Conservation (phyloP, 2,113 vertebrate species). For the Lepus americanus region DNA sequence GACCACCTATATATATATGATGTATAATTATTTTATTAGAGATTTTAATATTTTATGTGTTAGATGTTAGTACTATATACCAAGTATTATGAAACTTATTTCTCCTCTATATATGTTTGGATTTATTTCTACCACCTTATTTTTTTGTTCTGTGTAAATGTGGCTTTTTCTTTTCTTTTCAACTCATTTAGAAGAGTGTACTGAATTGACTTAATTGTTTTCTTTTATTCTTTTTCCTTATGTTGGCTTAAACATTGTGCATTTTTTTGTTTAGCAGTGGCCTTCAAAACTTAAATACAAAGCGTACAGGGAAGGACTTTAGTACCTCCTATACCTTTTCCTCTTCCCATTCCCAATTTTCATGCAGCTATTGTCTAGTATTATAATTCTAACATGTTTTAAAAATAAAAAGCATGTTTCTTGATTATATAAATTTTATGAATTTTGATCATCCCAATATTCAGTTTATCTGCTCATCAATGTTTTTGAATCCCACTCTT, state of each 20-base stretch:
- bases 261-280: constrained; percentile 18
- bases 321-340: not conserved
- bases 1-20: not conserved
- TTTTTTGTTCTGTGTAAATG: not conserved
- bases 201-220: constrained; percentile 10
- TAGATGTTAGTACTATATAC: not conserved
- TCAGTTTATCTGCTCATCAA: constrained; percentile 8
- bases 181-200: not conserved
- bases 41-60: not conserved
- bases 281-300: not conserved
- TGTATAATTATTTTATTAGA: not conserved
- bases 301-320: not conserved
- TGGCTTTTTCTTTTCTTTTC: not conserved
- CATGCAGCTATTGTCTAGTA: not conserved
- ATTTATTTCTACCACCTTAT: constrained; percentile 4
- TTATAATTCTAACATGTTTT: constrained; percentile 19
- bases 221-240: not conserved
- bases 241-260: not conserved
- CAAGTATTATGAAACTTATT: constrained; percentile 5
- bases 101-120: not conserved
- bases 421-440: not conserved
- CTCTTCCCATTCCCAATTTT: not conserved
- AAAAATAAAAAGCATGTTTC: not conserved
- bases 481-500: not conserved
- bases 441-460: constrained; percentile 13